Conservation (phyloP, 2,113 vertebrate genomes). For the Clupea harengus region DNA sequence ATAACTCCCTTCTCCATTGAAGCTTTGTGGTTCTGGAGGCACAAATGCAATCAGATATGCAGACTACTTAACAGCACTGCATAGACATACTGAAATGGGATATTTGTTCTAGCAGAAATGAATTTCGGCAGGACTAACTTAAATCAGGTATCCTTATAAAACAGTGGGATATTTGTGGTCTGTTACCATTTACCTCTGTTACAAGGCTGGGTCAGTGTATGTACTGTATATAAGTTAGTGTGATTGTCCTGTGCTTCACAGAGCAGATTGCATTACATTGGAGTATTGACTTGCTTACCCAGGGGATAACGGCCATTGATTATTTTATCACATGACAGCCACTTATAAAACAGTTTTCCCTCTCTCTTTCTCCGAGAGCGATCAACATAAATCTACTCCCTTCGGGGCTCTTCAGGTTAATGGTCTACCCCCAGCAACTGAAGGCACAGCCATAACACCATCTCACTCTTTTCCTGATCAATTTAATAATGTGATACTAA, state of each 20-base stretch:
- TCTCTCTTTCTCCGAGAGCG: not conserved
- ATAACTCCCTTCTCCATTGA: not conserved
- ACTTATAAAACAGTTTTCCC: conserved; percentile 27
- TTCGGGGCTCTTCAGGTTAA: conserved; percentile 34
- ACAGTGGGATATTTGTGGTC: not conserved
- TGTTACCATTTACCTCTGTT: conserved; percentile 10
- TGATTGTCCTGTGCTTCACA: conserved; percentile 2
- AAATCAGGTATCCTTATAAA: not conserved
- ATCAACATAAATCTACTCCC: conserved; percentile 13
- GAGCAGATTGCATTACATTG: conserved; percentile 7
- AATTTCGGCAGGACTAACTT: not conserved
- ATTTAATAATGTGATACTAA: conserved; percentile 38
- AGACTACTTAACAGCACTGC: not conserved
- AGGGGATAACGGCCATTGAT: conserved; percentile 26
- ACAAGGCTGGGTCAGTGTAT: not conserved
- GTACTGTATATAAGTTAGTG: not conserved
- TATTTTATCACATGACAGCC: conserved; percentile 14
- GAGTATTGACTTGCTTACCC: conserved; percentile 36
- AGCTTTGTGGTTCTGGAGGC: not conserved
- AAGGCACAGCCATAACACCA: not conserved
- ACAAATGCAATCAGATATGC: not conserved
- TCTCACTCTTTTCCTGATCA: conserved; percentile 14
- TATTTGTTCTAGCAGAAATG: not conserved
- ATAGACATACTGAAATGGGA: not conserved
- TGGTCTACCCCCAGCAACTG: not conserved